phyloP scores from a whole-genome alignment of 2,113 vertebrate genomes.

The Pelodiscus sinensis region DNA sequence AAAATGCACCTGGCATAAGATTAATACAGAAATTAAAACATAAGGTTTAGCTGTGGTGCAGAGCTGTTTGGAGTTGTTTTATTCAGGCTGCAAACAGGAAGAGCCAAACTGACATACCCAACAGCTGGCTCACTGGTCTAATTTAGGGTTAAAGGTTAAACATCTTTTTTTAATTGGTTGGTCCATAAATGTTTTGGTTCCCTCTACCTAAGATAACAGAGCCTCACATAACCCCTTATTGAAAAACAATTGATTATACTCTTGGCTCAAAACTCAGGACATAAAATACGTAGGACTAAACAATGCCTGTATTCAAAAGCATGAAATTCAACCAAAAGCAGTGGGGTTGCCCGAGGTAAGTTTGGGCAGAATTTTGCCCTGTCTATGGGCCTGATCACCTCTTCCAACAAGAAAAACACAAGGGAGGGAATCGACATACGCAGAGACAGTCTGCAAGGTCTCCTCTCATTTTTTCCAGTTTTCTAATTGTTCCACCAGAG shows the following conservation, averaged over 20 bases:
- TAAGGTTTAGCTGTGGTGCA: background rate
- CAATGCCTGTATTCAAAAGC: background rate
- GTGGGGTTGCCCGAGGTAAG: background rate
- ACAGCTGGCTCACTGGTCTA: background rate
- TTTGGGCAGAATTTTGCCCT: background rate
- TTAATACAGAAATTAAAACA: background rate
- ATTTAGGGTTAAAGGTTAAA: background rate
- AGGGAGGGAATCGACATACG: background rate
- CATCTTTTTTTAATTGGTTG: background rate
- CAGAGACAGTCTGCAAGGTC: background rate
- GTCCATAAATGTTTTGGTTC: background rate
- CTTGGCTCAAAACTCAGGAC: constrained; percentile 17
- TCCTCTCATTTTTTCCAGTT: background rate
- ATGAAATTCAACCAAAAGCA: background rate
- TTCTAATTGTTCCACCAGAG: background rate
- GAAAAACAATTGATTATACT: constrained; percentile 28
- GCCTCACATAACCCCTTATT: background rate
- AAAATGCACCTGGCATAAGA: background rate
- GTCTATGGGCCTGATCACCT: too few species aligned
- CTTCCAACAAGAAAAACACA: background rate
- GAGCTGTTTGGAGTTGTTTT: background rate
- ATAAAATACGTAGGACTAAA: background rate
- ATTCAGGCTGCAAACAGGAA: background rate
- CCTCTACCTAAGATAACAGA: background rate
- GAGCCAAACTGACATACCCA: too few species aligned